Evolutionary conservation across 2,797 vertebrate species (phyloP).

Genomic region (Sylvia borin): DNA sequence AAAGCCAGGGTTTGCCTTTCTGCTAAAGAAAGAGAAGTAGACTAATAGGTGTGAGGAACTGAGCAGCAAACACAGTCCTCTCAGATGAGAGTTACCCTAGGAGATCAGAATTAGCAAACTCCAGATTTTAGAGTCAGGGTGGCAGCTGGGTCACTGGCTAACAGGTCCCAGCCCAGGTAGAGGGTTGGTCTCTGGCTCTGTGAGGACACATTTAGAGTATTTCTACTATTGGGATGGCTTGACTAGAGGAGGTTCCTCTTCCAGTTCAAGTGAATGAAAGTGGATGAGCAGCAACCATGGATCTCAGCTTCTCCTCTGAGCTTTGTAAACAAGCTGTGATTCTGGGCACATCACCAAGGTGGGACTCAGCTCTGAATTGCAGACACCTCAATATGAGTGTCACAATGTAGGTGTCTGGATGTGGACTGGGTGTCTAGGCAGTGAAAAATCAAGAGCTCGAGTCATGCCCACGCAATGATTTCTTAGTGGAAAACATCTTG

Average conservation of each 20-base stretch:
- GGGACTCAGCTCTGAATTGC: background rate
- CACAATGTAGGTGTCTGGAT: constrained; percentile 5
- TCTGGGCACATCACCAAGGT: background rate
- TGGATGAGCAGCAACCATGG: background rate
- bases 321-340: background rate
- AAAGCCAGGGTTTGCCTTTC: background rate
- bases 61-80: background rate
- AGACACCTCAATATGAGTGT: background rate
- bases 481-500: constrained; percentile 23
- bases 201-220: background rate
- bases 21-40: background rate
- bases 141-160: background rate
- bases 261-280: background rate
- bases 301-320: background rate
- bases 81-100: background rate
- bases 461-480: constrained; percentile 31
- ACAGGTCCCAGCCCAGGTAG: background rate
- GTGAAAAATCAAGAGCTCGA: constrained; percentile 49
- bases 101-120: background rate
- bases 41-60: background rate
- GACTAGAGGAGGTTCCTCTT: background rate
- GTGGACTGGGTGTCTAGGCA: constrained; percentile 48
- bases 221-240: background rate
- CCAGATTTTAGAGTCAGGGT: background rate
- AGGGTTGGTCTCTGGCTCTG: background rate